phyloP scores from a whole-genome alignment of 2,113 vertebrate genomes.

The Neolamprologus longior region DNA sequence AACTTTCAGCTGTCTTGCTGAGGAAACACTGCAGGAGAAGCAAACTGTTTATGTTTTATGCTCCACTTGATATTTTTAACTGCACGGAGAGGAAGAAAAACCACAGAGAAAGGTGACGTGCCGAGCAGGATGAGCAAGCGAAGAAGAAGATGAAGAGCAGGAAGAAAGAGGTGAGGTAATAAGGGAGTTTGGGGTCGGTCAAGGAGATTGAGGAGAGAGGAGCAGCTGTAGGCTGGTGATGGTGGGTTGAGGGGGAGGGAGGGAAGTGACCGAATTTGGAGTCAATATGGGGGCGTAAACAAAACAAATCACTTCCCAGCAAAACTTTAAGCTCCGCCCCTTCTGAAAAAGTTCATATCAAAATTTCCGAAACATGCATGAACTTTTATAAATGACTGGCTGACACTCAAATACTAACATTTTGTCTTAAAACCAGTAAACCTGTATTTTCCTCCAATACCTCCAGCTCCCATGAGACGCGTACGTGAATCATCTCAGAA shows the following conservation, averaged over 20 bases:
- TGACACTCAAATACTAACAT: background rate
- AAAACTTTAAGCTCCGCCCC: background rate
- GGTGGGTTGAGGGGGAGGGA: background rate
- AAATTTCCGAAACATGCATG: background rate
- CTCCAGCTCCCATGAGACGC: background rate
- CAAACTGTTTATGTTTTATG: background rate
- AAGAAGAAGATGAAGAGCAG: background rate
- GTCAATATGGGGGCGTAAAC: background rate
- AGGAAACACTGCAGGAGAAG: background rate
- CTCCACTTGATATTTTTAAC: background rate
- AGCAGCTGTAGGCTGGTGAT: constrained; percentile 2
- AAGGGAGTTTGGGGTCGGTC: background rate
- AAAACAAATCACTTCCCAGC: background rate
- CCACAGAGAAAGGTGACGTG: background rate
- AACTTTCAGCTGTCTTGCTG: background rate
- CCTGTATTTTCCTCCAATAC: background rate
- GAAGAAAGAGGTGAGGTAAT: too few relatives aligned
- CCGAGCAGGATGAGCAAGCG: background rate
- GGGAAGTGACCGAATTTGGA: background rate
- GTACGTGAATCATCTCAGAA: background rate
- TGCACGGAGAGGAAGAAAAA: background rate
- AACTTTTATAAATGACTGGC: background rate
- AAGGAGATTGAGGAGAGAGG: background rate
- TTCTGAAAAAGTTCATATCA: background rate
- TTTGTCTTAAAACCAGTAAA: background rate